These are phyloP conservation scores for Sciaenops ocellatus DNA, from an alignment of 2,797 vertebrate genomes.

Conservation along the genomic window DNA sequence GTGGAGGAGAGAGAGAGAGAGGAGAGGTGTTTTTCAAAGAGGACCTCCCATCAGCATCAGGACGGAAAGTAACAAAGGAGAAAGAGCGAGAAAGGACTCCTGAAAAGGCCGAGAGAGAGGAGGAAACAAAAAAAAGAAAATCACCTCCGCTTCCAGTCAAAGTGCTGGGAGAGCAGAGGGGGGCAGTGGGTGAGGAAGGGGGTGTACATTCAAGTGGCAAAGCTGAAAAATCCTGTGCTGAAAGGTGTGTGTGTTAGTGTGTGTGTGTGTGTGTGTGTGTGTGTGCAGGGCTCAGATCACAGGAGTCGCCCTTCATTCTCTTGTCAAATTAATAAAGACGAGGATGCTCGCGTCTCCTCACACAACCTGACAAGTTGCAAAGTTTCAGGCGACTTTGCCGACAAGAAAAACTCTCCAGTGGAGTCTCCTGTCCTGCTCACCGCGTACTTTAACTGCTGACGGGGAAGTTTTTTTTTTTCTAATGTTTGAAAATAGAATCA, in stretches of 20 bases:
- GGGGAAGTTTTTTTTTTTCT: too few species aligned
- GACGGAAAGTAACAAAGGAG: background rate
- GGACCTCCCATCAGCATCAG: background rate
- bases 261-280: constrained; percentile 26
- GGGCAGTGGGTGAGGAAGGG: background rate
- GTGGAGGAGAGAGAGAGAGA: background rate
- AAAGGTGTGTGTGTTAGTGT: constrained; percentile 36
- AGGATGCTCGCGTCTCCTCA: constrained; percentile 6
- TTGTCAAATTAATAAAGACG: constrained; percentile 41
- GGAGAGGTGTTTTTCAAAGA: constrained; percentile 19
- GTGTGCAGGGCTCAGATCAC: constrained; percentile 40
- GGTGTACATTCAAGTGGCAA: constrained; percentile 69
- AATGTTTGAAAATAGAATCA: background rate
- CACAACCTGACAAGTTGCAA: background rate
- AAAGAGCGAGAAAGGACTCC: background rate
- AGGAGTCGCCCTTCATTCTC: constrained; percentile 48
- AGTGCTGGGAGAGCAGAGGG: background rate
- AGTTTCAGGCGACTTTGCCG: constrained; percentile 10
- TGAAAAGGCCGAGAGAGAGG: background rate
- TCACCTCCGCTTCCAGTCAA: background rate
- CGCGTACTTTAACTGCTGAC: background rate
- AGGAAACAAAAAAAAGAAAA: constrained; percentile 8
- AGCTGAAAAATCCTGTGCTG: constrained; percentile 46
- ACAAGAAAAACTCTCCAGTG: background rate
- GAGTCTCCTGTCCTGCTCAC: constrained; percentile 7